Percentiles rank a stretch among this genome's conserved stretches.
These are phyloP conservation scores for Herpetotheres cachinnans DNA, from an alignment of 2,113 vertebrate genomes.

Conservation along the genomic window DNA sequence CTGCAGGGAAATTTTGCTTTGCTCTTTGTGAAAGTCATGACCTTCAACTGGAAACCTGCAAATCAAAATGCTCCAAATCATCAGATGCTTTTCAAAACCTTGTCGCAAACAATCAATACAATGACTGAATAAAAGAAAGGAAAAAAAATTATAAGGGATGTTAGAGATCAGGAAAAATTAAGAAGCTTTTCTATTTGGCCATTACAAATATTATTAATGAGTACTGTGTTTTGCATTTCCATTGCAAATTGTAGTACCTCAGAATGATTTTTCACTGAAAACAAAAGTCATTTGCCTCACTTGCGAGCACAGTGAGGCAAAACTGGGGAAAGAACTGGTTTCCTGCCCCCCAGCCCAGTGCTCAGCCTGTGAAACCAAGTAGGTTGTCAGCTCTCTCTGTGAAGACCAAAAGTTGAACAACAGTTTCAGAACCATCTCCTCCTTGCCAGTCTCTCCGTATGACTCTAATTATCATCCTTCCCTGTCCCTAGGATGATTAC, in stretches of 20 bases:
- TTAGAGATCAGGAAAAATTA: not conserved
- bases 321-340: not conserved
- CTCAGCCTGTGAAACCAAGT: not conserved
- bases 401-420: not conserved
- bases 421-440: not conserved
- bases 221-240: not conserved
- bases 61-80: not conserved
- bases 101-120: not conserved
- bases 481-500: not conserved
- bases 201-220: not conserved
- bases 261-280: not conserved
- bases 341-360: not conserved
- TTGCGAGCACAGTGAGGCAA: not conserved
- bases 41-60: not conserved
- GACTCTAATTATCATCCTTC: not conserved
- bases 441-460: not conserved
- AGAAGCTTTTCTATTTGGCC: not conserved
- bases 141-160: not conserved
- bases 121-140: not conserved
- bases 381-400: not conserved
- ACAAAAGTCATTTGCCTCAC: not conserved
- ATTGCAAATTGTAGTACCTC: not conserved
- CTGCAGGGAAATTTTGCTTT: not conserved
- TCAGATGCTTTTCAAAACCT: conserved; percentile 1
- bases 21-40: not conserved